phyloP scores from a whole-genome alignment of 1,140 invertebrate species.

The Maniola jurtina region DNA sequence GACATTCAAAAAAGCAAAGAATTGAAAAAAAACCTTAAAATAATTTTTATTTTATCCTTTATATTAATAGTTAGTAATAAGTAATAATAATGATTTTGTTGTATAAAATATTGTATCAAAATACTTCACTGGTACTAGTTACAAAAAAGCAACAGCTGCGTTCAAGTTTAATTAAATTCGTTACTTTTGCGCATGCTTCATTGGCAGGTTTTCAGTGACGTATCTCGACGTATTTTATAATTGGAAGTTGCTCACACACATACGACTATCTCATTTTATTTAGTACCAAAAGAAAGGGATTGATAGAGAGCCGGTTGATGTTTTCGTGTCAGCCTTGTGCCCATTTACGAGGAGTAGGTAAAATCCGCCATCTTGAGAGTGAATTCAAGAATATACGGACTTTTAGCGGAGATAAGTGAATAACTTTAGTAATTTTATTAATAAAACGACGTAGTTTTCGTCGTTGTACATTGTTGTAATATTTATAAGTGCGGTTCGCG shows the following conservation, averaged over 20 bases:
- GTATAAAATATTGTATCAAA: neutral
- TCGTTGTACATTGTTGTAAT: slow-evolving; percentile 46
- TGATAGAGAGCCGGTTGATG: slow-evolving; percentile 76
- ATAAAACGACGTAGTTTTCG: slow-evolving; percentile 67
- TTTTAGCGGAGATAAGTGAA: slow-evolving; percentile 74
- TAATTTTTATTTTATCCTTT: no score
- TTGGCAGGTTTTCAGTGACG: slow-evolving; percentile 74
- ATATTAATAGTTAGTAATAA: no score
- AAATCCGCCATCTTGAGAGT: slow-evolving; percentile 80
- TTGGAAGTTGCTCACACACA: slow-evolving; percentile 64
- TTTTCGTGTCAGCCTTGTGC: slow-evolving; percentile 79
- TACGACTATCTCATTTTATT: slow-evolving; percentile 67
- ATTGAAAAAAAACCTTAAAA: no score
- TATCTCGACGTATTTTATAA: slow-evolving; percentile 62
- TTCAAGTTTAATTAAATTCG: slow-evolving; percentile 34
- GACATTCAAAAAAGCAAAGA: no score
- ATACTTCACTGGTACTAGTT: neutral
- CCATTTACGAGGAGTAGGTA: slow-evolving; percentile 78
- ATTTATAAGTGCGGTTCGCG: slow-evolving; percentile 48
- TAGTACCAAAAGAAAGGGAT: slow-evolving; percentile 67
- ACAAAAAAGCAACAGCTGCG: slow-evolving; percentile 21
- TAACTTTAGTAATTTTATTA: slow-evolving; percentile 73
- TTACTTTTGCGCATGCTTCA: slow-evolving; percentile 71
- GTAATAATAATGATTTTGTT: no score
- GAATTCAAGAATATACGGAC: slow-evolving; percentile 77